Evolutionary conservation across 2,113 vertebrate genomes (phyloP), one percentile per base, ranked within the genome.

Genomic region (Vanacampus margaritifer): DNA sequence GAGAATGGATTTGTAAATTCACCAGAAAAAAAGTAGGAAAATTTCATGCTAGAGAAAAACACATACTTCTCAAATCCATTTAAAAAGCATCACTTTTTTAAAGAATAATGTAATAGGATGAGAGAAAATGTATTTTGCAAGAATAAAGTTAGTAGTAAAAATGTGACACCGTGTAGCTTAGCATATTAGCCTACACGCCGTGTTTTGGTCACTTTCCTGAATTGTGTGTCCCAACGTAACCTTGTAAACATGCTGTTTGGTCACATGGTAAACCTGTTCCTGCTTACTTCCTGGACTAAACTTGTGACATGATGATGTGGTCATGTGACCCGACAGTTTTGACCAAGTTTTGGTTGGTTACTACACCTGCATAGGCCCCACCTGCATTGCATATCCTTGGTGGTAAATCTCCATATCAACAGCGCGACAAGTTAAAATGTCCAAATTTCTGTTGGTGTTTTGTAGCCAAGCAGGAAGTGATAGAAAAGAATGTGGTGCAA

Each of bases 211-310:
- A 24, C 23, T 12, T 24, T 8, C 50, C 23, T 53, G 8, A 24
- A 12, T 53, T 12, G 21, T 67, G 17, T 26, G 6, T n/a, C 71
- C 69, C 51, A 61, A 26, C 24, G 5, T 54, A 65, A 26, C 60
- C 23, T 19, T 70, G 50, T 75, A 59, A 77, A 74, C 64, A 67
- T 2, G 45, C 32, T 37, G 50, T 45, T 32, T 56, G 61, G 48
- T 69, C 53, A 62, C 39, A 60, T 21, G 37, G 14, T 65, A 69
- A 72, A 70, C 75, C 43, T 65, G 67, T 79, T 72, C 72, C 72
- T 65, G 23, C 51, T 39, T 19, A 43, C 60, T 62, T 43, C 60
- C 58, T 14, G 58, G 36, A 13, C 36, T 32, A 16, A 32, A 57
- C 12, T 62, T 13, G 1, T 6, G 19, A 8, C 35, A 11, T 37